Evolutionary conservation across 2,113 vertebrate species (phyloP).

Genomic region (Nannobrachium achirus): DNA sequence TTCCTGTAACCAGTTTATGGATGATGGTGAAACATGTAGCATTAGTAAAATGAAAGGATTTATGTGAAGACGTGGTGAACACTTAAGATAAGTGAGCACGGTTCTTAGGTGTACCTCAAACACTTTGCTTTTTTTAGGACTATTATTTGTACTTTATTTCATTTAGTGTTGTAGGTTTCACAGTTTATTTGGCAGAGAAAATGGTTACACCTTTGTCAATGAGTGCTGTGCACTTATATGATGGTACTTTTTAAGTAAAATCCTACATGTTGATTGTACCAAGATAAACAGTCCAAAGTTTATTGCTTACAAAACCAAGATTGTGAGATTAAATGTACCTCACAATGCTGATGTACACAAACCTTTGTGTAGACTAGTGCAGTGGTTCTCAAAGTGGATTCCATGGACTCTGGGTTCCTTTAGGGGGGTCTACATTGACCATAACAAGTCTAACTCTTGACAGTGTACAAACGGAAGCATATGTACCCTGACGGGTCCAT

Average conservation of each 20-base stretch:
- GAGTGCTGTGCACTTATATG: constrained; percentile 72
- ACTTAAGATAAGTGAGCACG: constrained; percentile 29
- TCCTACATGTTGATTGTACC: constrained; percentile 60
- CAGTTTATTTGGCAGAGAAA: constrained; percentile 42
- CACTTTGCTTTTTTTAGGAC: constrained; percentile 23
- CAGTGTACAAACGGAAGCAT: too few species aligned
- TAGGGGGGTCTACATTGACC: too few species aligned
- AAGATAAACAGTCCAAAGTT: too few species aligned
- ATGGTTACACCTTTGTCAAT: constrained; percentile 46
- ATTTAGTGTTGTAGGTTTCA: constrained; percentile 33
- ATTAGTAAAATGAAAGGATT: constrained; percentile 26
- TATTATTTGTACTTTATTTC: constrained; percentile 40
- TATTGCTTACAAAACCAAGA: too few species aligned
- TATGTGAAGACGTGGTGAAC: constrained; percentile 20
- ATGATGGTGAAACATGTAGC: constrained; percentile 22
- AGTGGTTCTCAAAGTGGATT: too few species aligned
- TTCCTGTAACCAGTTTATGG: constrained; percentile 33
- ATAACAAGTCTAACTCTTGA: too few species aligned
- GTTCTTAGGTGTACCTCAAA: constrained; percentile 37
- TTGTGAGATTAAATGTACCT: too few species aligned
- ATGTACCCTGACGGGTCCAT: too few species aligned
- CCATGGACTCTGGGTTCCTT: too few species aligned
- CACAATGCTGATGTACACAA: too few species aligned
- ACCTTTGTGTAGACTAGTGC: too few species aligned
- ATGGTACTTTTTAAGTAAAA: constrained; percentile 76